Conservation (phyloP, 2,797 vertebrate genomes). For the Myotis pilosus region DNA sequence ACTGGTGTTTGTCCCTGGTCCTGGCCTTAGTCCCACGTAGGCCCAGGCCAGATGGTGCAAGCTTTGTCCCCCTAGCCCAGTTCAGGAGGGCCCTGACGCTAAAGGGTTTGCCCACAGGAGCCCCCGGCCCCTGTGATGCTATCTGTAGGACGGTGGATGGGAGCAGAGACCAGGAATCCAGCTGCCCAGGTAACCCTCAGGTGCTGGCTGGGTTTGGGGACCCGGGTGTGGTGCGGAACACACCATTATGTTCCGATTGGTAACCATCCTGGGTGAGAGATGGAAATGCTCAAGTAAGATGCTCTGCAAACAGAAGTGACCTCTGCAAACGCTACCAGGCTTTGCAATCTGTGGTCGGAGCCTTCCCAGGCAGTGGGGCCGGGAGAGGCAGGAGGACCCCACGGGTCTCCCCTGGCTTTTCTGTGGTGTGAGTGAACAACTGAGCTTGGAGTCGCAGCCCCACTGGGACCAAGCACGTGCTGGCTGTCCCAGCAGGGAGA, state of each 20-base stretch:
- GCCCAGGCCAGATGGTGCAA: background rate
- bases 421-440: background rate
- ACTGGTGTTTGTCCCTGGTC: background rate
- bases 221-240: too few species aligned
- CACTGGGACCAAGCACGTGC: background rate
- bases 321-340: background rate
- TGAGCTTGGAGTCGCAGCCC: background rate
- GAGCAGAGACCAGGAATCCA: background rate
- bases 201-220: background rate
- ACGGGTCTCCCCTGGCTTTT: background rate
- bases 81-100: background rate
- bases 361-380: fast-evolving
- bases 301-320: background rate
- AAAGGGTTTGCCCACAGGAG: background rate
- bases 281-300: background rate
- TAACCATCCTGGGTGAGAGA: background rate
- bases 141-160: background rate
- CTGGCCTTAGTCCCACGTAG: background rate
- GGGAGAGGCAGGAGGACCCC: background rate
- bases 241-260: background rate
- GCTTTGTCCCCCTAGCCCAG: background rate
- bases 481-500: background rate
- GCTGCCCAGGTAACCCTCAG: background rate
- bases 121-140: background rate
- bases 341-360: background rate